Evolutionary conservation across 2,113 vertebrate genomes (phyloP).

Genomic region (Himantopus leucocephalus): DNA sequence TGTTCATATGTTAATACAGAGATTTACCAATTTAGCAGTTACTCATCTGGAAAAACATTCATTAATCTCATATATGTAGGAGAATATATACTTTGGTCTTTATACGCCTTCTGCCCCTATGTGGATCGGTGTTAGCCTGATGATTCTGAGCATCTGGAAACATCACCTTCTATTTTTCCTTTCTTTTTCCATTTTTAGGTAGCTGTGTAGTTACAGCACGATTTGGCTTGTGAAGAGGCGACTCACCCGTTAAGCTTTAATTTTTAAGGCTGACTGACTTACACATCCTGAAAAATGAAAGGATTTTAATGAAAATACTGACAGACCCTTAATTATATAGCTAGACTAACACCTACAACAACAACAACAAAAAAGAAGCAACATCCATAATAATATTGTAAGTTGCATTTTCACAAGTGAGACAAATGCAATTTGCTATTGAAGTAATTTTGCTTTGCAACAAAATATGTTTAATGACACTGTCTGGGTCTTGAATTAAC

Average conservation of each 20-base stretch:
- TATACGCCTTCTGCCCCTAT: accelerated
- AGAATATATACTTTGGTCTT: not conserved
- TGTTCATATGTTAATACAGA: conserved; percentile 12
- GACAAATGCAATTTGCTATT: conserved; percentile 51
- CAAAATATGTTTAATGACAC: conserved; percentile 33
- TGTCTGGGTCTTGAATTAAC: conserved; percentile 29
- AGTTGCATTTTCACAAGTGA: not conserved
- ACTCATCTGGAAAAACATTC: conserved; percentile 9
- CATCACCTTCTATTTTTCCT: not conserved
- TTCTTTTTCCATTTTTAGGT: not conserved
- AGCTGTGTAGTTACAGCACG: not conserved
- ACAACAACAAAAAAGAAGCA: not conserved
- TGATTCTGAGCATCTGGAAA: not conserved
- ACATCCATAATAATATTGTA: conserved; percentile 16
- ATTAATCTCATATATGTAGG: not conserved
- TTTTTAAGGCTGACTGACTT: conserved; percentile 19
- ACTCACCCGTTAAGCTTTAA: not conserved
- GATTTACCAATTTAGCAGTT: conserved; percentile 24
- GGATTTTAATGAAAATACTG: conserved; percentile 42
- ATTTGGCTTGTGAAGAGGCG: not conserved
- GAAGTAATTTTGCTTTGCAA: conserved; percentile 33
- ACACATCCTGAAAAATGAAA: conserved; percentile 18
- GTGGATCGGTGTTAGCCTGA: accelerated
- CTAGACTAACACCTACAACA: not conserved
- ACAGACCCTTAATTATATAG: conserved; percentile 39